These are phyloP conservation scores for Onchidella celtica DNA, from an alignment of 2,888 invertebrate genomes.

Conservation along the genomic window DNA sequence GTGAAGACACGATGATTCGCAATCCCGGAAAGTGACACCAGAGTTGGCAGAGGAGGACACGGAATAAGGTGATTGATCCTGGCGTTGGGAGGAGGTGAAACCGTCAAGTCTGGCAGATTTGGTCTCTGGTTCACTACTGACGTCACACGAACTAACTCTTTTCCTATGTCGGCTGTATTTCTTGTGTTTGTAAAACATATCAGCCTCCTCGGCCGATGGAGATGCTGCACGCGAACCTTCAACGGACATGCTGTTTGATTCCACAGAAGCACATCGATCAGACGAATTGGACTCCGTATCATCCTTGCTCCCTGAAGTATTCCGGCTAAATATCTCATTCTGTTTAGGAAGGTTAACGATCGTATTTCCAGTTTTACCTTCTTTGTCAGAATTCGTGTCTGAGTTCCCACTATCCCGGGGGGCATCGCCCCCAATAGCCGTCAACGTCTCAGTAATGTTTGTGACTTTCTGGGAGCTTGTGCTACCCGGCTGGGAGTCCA, in stretches of 20 bases:
- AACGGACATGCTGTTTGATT: slow-evolving; percentile 44
- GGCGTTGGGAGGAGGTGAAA: background rate
- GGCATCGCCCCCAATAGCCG: background rate
- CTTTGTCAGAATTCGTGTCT: background rate
- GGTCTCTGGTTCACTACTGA: background rate
- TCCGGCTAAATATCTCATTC: background rate
- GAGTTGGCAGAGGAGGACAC: slow-evolving; percentile 23
- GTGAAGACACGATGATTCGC: slow-evolving; percentile 24
- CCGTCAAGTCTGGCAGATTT: background rate
- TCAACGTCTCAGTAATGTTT: background rate
- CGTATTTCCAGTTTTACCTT: background rate
- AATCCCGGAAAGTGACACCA: slow-evolving; percentile 23
- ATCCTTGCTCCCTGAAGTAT: slow-evolving; percentile 31
- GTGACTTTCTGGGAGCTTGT: background rate
- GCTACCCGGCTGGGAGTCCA: background rate
- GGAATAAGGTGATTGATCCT: background rate
- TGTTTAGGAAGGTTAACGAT: background rate
- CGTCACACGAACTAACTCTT: slow-evolving; percentile 47
- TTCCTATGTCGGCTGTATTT: slow-evolving; percentile 69
- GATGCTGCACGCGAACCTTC: slow-evolving; percentile 44
- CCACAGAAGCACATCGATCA: slow-evolving; percentile 43
- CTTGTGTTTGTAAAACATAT: slow-evolving; percentile 68
- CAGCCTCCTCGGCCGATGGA: slow-evolving; percentile 52
- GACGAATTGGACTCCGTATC: slow-evolving; percentile 48
- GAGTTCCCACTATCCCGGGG: background rate